Evolutionary conservation across 1,140 invertebrate species (phyloP).

Genomic region (Belonocnema kinseyi): DNA sequence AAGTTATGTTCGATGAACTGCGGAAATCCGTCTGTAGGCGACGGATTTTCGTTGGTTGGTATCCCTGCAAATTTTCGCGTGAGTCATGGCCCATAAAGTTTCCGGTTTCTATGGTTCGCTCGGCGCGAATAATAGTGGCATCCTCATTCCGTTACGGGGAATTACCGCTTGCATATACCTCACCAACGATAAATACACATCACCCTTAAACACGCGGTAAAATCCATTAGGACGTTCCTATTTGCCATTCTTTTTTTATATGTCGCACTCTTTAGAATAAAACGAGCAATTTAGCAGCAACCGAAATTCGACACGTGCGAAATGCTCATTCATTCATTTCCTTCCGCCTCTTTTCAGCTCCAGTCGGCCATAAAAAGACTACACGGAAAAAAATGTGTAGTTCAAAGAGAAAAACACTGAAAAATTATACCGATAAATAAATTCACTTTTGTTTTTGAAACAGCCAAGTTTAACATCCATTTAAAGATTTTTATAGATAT

Average conservation of each 20-base stretch:
- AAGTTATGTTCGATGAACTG: conserved; percentile 23
- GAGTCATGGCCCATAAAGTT: conserved; percentile 53
- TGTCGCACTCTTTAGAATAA: background rate
- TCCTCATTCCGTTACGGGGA: conserved; percentile 39
- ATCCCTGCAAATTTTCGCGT: conserved; percentile 49
- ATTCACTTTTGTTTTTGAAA: too few species aligned
- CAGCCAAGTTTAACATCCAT: too few species aligned
- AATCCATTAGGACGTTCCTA: conserved; percentile 45
- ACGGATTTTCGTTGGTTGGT: conserved; percentile 45
- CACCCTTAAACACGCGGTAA: conserved; percentile 44
- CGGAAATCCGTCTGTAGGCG: conserved; percentile 37
- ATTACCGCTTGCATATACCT: conserved; percentile 45
- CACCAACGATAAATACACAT: conserved; percentile 46
- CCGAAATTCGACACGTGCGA: conserved; percentile 14
- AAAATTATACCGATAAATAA: too few species aligned
- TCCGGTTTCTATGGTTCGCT: conserved; percentile 41
- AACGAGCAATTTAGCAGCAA: conserved; percentile 19
- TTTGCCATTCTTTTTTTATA: conserved; percentile 15
- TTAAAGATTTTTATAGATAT: too few species aligned
- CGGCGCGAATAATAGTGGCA: conserved; percentile 43
- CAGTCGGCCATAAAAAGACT: conserved; percentile 2
- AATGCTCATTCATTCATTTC: conserved; percentile 24
- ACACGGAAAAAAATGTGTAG: background rate
- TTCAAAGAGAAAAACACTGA: background rate
- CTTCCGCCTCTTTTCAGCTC: conserved; percentile 9